Conservation (phyloP, 1,140 invertebrate genomes). For the Pseudomyrmex flavicornis region DNA sequence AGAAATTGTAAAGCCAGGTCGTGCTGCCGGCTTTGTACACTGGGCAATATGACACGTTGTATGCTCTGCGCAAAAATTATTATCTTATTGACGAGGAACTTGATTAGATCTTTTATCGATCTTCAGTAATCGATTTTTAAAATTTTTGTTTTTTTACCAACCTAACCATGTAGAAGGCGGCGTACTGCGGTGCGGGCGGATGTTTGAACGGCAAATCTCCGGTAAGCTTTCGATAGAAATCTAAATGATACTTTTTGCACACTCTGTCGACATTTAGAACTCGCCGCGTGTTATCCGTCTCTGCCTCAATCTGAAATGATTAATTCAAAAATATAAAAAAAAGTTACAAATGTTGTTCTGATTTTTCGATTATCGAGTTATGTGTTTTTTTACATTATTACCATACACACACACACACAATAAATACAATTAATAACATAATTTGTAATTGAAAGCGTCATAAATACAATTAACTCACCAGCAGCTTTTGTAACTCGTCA, state of each 20-base stretch:
- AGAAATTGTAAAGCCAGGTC: conserved; percentile 86
- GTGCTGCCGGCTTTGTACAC: conserved; percentile 87
- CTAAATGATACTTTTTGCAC: conserved; percentile 84
- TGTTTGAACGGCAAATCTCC: conserved; percentile 80
- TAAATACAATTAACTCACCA: conserved; percentile 55
- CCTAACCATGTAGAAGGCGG: conserved; percentile 85
- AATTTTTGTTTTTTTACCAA: conserved; percentile 66
- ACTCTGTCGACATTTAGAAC: conserved; percentile 75
- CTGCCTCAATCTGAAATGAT: conserved; percentile 74
- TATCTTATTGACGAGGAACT: conserved; percentile 1
- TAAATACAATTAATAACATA: too few species aligned
- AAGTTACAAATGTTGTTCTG: not conserved
- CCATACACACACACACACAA: too few species aligned
- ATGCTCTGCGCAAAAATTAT: conserved; percentile 73
- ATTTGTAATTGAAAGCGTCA: not conserved
- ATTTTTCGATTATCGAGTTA: not conserved
- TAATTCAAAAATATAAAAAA: not conserved
- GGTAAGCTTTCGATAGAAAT: conserved; percentile 75
- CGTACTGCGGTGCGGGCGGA: conserved; percentile 85
- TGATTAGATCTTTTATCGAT: not conserved
- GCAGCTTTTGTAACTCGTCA: conserved; percentile 40
- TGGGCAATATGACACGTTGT: conserved; percentile 86
- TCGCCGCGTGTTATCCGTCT: conserved; percentile 77
- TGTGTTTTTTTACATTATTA: too few species aligned
- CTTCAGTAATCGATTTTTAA: not conserved